phyloP scores from a whole-genome alignment of 2,113 vertebrate species.

The Pangasianodon hypophthalmus region DNA sequence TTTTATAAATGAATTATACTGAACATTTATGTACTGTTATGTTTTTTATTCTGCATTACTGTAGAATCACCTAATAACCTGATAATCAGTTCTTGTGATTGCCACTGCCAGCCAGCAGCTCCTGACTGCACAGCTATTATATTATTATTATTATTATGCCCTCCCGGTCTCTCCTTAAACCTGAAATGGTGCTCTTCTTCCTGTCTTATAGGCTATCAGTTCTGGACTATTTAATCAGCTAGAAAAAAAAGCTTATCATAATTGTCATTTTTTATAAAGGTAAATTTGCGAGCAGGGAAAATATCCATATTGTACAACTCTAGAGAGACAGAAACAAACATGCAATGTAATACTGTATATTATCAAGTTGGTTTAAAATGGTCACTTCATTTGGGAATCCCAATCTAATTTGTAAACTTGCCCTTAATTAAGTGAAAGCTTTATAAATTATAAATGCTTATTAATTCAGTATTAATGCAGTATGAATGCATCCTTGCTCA shows the following conservation, averaged over 20 bases:
- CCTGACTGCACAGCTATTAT: not conserved
- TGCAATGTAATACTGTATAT: not conserved
- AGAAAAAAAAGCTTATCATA: not conserved
- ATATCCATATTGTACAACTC: not conserved
- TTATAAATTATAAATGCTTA: not conserved
- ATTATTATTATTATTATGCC: not conserved
- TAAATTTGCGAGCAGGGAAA: not conserved
- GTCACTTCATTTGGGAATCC: not conserved
- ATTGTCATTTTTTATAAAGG: not conserved
- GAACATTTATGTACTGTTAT: too few relatives aligned
- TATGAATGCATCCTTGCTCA: not conserved
- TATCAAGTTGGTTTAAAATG: not conserved
- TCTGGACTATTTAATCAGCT: not conserved
- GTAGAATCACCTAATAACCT: too few relatives aligned
- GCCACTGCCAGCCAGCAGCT: not conserved
- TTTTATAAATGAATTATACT: not conserved
- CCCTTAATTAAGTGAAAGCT: not conserved
- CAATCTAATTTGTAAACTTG: not conserved
- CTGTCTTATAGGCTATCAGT: not conserved
- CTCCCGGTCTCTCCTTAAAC: not conserved
- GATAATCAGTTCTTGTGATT: not conserved
- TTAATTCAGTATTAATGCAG: constrained; percentile 1
- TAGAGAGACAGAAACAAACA: not conserved
- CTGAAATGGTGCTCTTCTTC: not conserved
- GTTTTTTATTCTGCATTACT: too few relatives aligned